Evolutionary conservation across 2,888 invertebrate species (phyloP), one percentile per base, ranked within the genome.

Genomic region (Scotopteryx bipunctaria): DNA sequence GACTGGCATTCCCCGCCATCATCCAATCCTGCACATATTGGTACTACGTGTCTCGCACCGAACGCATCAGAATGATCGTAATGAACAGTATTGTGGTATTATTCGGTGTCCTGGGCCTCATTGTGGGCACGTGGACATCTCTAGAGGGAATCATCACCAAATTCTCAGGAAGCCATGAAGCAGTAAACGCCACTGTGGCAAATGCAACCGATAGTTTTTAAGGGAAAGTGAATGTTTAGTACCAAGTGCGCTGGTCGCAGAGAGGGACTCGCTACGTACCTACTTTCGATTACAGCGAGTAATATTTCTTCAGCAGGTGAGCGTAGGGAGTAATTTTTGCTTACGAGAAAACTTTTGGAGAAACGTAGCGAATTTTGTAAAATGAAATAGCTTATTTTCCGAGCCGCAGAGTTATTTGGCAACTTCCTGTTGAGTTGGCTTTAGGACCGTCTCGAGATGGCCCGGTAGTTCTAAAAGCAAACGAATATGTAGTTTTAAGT

Each of bases 1-100:
- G 98, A 0, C 91, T 98, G 36, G 96, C 97, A 1, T 96, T 98
- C 78, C 98, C 98, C 5, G 97, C 98, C 0, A 87, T 97, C 57
- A 95, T 98, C 63, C 95, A 98, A 73, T 93, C 95, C 61, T 94
- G 95, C 77, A 94, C 95, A 0, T 94, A 94, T 76, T 97, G 96
- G 96, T 92, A 94, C 67, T 88, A 92, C 46, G 91, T 91, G 3
- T 87, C 89, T 0, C 91, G 92, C 8, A 73, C 86, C 0, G 90
- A 91, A 48, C 92, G 91, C 59, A 78, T 87, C 3, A 91, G 93
- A 63, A 91, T 94, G 85, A 64, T 93, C 2, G 58, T 91, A 5
- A 94, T 93, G 76, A 94, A 94, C 73, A 82, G 84, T 44, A 81
- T 93, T 4, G 89, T 95, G 2, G 91, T 94, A 0, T 64, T 94